Percentiles rank a stretch among this genome's conserved stretches.
Evolutionary conservation across 2,113 vertebrate species (phyloP).

Genomic region (Falcunculus frontatus): DNA sequence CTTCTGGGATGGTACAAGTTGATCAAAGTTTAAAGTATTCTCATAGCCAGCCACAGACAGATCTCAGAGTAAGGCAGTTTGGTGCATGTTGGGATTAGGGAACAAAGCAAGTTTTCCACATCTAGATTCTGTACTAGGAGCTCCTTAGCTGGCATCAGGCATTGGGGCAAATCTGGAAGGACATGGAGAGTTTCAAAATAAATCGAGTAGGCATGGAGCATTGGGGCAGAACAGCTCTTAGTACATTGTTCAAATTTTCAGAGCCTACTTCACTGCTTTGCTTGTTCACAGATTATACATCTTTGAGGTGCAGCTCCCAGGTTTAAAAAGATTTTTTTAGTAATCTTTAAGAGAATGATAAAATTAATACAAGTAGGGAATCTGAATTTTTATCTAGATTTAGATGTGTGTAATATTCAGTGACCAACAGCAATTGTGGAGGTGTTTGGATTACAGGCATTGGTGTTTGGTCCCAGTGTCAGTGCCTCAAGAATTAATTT

Average conservation of each 20-base stretch:
- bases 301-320: background rate
- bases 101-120: background rate
- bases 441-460: background rate
- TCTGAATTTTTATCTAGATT: background rate
- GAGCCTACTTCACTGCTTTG: background rate
- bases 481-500: background rate
- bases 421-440: background rate
- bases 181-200: background rate
- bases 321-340: background rate
- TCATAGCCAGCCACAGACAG: fast-evolving
- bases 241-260: background rate
- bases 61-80: background rate
- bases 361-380: background rate
- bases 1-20: background rate
- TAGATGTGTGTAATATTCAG: background rate
- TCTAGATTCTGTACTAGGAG: background rate
- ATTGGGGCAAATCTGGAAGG: background rate
- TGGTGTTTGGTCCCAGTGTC: background rate
- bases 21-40: background rate
- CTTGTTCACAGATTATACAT: background rate
- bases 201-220: background rate
- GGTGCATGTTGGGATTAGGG: background rate
- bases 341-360: background rate
- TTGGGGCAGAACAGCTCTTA: background rate
- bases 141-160: background rate